A percentile compares a stretch with the other conserved stretches of the same genome.
Conservation (phyloP, 2,113 vertebrate genomes). For the Anseranas semipalmata region DNA sequence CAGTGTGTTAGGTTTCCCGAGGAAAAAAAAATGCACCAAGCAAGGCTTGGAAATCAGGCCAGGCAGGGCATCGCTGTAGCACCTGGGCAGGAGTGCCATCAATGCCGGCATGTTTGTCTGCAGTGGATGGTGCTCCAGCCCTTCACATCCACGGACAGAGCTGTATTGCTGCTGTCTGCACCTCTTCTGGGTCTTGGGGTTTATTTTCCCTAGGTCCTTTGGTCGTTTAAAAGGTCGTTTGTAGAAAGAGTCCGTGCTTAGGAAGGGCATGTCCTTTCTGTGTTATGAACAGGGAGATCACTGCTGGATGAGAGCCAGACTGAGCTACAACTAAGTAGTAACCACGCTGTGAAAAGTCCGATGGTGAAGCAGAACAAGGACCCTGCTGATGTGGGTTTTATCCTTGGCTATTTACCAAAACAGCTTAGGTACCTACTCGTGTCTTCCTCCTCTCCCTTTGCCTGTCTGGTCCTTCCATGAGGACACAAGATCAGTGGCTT, state of each 20-base stretch:
- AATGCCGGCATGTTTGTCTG: too few species aligned
- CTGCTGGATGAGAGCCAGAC: background rate
- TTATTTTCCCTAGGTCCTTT: background rate
- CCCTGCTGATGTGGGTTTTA: background rate
- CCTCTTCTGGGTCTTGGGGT: background rate
- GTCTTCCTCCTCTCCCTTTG: background rate
- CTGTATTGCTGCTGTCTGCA: background rate
- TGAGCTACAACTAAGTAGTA: background rate
- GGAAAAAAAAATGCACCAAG: background rate
- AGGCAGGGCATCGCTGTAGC: background rate
- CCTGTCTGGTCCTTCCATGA: background rate
- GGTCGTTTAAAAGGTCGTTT: background rate
- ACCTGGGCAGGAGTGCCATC: background rate
- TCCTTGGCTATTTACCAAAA: background rate
- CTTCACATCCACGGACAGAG: background rate
- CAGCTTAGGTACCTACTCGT: background rate
- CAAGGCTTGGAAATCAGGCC: background rate
- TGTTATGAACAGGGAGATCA: background rate
- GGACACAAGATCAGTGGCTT: accelerated
- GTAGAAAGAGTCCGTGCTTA: accelerated
- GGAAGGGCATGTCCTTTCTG: background rate
- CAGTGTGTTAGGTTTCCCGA: background rate
- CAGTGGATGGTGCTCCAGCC: background rate
- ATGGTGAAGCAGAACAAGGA: background rate
- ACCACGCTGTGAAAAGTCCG: too few species aligned